Percentiles rank a stretch among this genome's conserved stretches.
Conservation (phyloP, 2,113 vertebrate genomes). For the Proterorhinus semilunaris region DNA sequence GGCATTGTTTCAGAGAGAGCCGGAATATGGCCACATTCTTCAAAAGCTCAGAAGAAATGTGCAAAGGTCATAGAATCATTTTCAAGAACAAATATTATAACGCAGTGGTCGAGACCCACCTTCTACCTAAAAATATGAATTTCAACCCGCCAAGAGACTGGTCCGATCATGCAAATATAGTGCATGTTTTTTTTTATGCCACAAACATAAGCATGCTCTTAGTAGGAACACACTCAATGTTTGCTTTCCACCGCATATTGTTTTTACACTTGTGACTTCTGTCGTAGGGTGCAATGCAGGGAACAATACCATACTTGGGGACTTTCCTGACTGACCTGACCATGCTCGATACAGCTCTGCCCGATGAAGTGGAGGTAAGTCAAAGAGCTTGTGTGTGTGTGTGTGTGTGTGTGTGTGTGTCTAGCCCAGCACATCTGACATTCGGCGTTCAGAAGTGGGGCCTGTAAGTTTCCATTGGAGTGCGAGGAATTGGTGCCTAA, state of each 20-base stretch:
- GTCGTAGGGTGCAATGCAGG: constrained; percentile 91
- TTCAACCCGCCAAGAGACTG: too few species aligned
- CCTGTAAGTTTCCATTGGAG: constrained; percentile 43
- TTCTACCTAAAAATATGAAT: too few species aligned
- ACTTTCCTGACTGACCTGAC: constrained; percentile 92
- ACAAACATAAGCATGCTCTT: too few species aligned
- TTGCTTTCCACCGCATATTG: too few species aligned
- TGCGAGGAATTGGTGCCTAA: constrained; percentile 40
- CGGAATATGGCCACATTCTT: constrained; percentile 35
- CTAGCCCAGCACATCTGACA: constrained; percentile 27
- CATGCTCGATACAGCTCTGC: constrained; percentile 91
- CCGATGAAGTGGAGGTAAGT: constrained; percentile 86
- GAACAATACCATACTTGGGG: constrained; percentile 91
- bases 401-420: constrained; percentile 27
- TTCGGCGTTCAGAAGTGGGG: constrained; percentile 19
- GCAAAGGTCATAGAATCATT: neutral
- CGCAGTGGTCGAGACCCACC: too few species aligned
- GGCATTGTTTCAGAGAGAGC: neutral
- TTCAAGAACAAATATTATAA: neutral
- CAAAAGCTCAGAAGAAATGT: neutral
- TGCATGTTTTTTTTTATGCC: too few species aligned
- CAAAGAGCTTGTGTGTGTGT: constrained; percentile 14
- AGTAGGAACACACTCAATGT: too few species aligned
- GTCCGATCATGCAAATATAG: too few species aligned
- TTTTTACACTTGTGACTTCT: constrained; percentile 3